Percentiles rank a stretch among this genome's conserved stretches.
phyloP scores from a whole-genome alignment of 2,888 invertebrate species.

The Agrochola circellaris region DNA sequence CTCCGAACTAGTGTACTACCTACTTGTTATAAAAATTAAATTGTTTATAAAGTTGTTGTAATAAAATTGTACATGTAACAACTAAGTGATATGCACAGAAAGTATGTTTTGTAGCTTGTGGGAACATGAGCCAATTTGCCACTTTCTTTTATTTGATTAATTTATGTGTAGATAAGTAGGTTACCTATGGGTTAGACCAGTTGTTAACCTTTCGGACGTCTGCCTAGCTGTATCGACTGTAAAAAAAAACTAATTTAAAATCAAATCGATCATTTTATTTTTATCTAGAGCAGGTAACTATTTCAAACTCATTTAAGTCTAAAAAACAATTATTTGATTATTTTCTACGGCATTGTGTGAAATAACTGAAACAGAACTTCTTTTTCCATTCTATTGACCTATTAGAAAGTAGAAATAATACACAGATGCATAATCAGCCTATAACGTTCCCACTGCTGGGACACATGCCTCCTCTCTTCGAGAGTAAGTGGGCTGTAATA shows the following conservation, averaged over 20 bases:
- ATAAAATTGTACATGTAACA: conserved; percentile 34
- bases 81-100: conserved; percentile 16
- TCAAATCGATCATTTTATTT: too few relatives aligned
- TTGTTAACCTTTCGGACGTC: background rate
- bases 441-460: too few relatives aligned
- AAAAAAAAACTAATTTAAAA: background rate
- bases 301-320: too few relatives aligned
- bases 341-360: background rate
- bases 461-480: too few relatives aligned
- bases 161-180: background rate
- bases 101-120: conserved; percentile 8
- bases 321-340: background rate
- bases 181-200: too few relatives aligned
- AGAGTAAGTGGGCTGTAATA: too few relatives aligned
- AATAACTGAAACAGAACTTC: background rate
- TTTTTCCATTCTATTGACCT: background rate
- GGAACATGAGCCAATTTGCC: conserved; percentile 2
- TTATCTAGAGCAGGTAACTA: background rate
- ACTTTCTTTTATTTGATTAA: conserved; percentile 36
- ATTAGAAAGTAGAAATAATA: background rate
- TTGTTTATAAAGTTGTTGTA: conserved; percentile 68
- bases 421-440: background rate
- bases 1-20: conserved; percentile 6
- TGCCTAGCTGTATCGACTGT: background rate
- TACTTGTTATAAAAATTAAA: conserved; percentile 76